These are phyloP conservation scores for Malurus splendens DNA, from an alignment of 2,797 vertebrate genomes.

Conservation along the genomic window DNA sequence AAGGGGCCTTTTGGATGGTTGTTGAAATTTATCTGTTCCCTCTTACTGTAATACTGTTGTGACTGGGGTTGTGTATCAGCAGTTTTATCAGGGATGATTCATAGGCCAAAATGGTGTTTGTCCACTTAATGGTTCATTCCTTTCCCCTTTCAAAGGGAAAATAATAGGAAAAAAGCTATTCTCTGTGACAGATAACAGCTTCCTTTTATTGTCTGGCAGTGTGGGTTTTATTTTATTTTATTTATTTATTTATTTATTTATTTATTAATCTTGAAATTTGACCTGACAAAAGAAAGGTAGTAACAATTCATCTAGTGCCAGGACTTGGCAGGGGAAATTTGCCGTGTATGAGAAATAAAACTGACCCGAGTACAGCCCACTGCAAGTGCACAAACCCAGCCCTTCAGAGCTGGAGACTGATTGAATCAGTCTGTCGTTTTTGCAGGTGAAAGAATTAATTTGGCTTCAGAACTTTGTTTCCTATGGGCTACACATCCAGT, in stretches of 20 bases:
- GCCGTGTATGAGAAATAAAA: not conserved
- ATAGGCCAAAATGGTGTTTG: not conserved
- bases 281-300: not conserved
- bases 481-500: fast-evolving
- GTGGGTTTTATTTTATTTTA: not conserved
- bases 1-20: not conserved
- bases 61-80: not conserved
- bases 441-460: not conserved
- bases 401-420: not conserved
- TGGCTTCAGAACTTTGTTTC: not conserved
- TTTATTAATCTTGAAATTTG: not conserved
- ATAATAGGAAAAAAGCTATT: not conserved
- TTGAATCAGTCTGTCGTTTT: not conserved
- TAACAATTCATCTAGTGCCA: not conserved
- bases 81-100: not conserved
- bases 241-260: not conserved
- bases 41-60: not conserved
- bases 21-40: not conserved
- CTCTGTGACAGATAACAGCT: not conserved
- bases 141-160: not conserved
- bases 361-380: not conserved
- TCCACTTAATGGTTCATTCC: not conserved
- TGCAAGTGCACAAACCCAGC: not conserved
- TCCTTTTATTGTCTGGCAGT: not conserved
- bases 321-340: not conserved